Conservation (phyloP, 2,113 vertebrate species). For the Pipa parva region DNA sequence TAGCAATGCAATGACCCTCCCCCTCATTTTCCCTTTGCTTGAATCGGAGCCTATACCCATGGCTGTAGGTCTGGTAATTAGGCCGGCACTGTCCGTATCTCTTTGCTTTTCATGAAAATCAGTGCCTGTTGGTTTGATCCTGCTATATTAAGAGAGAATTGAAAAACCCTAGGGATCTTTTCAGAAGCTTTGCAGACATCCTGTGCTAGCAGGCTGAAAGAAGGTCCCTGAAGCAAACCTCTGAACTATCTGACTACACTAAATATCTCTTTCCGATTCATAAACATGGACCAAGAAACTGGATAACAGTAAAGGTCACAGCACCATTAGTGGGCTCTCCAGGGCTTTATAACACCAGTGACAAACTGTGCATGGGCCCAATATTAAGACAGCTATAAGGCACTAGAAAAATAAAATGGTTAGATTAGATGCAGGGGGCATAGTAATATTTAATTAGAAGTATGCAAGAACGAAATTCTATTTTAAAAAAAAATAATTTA, state of each 20-base stretch:
- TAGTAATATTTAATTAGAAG: no score
- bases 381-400: no score
- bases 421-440: no score
- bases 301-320: background rate
- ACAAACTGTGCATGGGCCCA: background rate
- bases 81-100: conserved; percentile 10
- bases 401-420: no score
- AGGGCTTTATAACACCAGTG: background rate
- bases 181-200: background rate
- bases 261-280: background rate
- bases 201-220: background rate
- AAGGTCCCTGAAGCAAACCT: conserved; percentile 18
- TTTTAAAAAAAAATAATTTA: no score
- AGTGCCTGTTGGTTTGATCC: conserved; percentile 24
- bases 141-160: conserved; percentile 10
- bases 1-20: conserved; percentile 1
- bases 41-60: background rate
- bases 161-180: conserved; percentile 12
- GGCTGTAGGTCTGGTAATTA: conserved; percentile 19
- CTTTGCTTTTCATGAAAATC: background rate
- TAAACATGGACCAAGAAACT: background rate
- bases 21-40: background rate
- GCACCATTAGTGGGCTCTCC: background rate
- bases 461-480: no score
- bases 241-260: conserved; percentile 10